A percentile compares a stretch with the other conserved stretches of the same genome.
Conservation (phyloP, 2,113 vertebrate species). For the Columbina picui region DNA sequence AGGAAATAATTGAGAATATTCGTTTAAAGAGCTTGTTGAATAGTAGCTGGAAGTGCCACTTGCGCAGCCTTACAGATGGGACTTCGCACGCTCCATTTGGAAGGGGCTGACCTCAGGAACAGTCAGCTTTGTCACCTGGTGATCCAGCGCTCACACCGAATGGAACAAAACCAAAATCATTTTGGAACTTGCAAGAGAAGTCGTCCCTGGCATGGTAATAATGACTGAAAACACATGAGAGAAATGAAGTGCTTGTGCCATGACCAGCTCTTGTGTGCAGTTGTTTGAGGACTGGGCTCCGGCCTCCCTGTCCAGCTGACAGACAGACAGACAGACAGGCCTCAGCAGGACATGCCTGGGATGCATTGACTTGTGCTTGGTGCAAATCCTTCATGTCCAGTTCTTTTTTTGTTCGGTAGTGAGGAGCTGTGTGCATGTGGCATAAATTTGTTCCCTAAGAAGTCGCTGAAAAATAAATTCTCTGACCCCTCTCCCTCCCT, state of each 20-base stretch:
- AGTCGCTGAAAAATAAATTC: not conserved
- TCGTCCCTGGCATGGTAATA: not conserved
- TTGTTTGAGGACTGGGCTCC: not conserved
- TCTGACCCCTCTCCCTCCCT: not conserved
- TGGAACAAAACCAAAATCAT: not conserved
- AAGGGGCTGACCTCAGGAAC: not conserved
- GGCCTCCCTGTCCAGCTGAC: not conserved
- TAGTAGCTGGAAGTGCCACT: not conserved
- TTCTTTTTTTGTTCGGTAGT: not conserved
- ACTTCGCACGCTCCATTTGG: not conserved
- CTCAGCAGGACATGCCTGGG: not conserved
- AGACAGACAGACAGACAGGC: not conserved
- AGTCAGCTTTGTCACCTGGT: not conserved
- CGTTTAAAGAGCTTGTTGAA: not conserved
- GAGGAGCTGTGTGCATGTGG: not conserved
- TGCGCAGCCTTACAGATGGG: not conserved
- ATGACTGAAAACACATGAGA: not conserved
- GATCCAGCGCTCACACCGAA: not conserved
- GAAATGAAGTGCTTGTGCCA: not conserved
- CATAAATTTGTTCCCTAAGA: not conserved
- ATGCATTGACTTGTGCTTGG: rapidly evolving
- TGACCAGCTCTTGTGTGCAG: not conserved
- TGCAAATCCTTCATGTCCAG: not conserved
- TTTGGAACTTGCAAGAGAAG: not conserved
- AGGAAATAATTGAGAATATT: not conserved